Base-by-base conservation (phyloP, 2,113 vertebrate species). In the Phycodurus eques region DNA sequence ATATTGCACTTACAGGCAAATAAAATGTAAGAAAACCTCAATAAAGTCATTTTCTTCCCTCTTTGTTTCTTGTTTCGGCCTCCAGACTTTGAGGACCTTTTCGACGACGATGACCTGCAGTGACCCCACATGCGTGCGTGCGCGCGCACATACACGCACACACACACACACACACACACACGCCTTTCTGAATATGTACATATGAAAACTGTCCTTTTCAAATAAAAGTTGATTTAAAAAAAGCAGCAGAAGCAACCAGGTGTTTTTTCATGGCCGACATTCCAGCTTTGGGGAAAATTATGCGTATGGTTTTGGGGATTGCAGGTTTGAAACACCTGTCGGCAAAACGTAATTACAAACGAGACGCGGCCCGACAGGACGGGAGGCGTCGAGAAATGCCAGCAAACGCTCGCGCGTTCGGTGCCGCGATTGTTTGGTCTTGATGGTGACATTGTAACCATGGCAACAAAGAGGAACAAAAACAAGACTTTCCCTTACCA, bases 101-200 rank as follows among this genome's bases (percentile, higher is more conserved):
- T 95, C 79, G 95, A 96, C 80, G 95, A 96, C 0, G 94, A 96
- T 17, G 95, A 96, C 89, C 93, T 96, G 83, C 94, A 95, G 89
- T 96, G 92, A 95, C 74, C 61, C 68, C 78, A 22, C 9, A 31
- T 8, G 73, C 63, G 5, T 22, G 22, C 43, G 8, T 8, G 73
- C 63, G 5, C 43, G 22, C 43, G 8, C 43, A 1, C n/a, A n/a
- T n/a, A n/a, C n/a, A n/a, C n/a, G n/a, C 20, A 19, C 63, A 27
- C 42, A 60, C 10, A 35, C 27, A 11, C 22, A 11, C 20, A 19
- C 63, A 27, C 42, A 60, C 10, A 35, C 27, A 11, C 22, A 11
- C 56, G 12, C 74, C 49, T 67, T 54, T 67, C 27, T 60, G 17
- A 64, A 71, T 35, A 35, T 80, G 73, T 85, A 53, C 11, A 83